Percentiles rank a stretch among this genome's conserved stretches.
Evolutionary conservation across 2,797 vertebrate species (phyloP).

Genomic region (Syndactyla subalaris): DNA sequence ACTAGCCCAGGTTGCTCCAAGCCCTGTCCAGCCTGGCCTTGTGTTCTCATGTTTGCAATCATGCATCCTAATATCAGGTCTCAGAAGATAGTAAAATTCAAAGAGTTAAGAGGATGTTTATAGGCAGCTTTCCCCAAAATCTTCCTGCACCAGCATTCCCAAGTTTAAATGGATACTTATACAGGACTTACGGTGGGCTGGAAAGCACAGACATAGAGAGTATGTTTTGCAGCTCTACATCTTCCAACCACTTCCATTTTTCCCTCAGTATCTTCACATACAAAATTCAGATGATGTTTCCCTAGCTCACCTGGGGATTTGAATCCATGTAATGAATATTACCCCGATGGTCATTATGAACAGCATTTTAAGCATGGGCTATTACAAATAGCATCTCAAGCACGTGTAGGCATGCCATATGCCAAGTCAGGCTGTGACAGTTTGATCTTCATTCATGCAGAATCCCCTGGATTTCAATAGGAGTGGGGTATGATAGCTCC

Average conservation of each 20-base stretch:
- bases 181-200: background rate
- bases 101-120: background rate
- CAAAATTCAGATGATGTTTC: background rate
- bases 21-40: background rate
- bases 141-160: background rate
- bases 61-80: background rate
- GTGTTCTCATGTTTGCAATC: background rate
- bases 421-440: background rate
- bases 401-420: background rate
- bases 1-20: background rate
- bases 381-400: background rate
- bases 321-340: background rate
- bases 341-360: background rate
- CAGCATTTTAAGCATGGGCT: background rate
- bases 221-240: background rate
- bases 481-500: background rate
- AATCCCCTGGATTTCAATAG: background rate
- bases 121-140: background rate
- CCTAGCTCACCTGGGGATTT: background rate
- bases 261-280: background rate
- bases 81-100: background rate
- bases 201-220: background rate
- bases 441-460: background rate
- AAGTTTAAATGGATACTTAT: background rate
- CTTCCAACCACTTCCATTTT: background rate